Evolutionary conservation across 2,888 invertebrate genomes (phyloP).

Genomic region (Diplolepis rosae): DNA sequence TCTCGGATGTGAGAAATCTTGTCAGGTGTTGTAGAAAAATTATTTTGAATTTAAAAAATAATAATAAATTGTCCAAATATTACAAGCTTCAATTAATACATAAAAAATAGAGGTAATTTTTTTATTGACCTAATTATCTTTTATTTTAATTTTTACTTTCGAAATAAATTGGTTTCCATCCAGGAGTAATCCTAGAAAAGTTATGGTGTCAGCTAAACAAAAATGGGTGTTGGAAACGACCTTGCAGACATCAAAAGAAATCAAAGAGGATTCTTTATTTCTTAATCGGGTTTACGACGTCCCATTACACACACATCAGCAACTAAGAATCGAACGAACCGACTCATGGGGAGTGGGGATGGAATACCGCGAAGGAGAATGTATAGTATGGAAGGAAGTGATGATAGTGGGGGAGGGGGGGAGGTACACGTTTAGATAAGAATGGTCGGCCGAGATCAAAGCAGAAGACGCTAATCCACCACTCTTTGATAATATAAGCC

Average conservation of each 20-base stretch:
- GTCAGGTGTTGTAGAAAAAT: conserved; percentile 4
- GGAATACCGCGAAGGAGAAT: conserved; percentile 42
- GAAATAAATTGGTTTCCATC: neutral
- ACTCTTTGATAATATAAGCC: conserved; percentile 69
- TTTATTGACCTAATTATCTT: no score
- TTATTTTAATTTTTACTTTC: no score
- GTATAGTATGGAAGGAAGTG: conserved; percentile 50
- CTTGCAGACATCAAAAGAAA: neutral
- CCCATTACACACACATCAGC: conserved; percentile 16
- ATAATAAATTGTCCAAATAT: neutral
- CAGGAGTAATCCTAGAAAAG: no score
- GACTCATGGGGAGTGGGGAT: conserved; percentile 33
- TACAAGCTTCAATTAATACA: no score
- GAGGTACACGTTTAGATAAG: conserved; percentile 71
- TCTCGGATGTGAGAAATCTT: conserved; percentile 24
- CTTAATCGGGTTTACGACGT: conserved; percentile 27
- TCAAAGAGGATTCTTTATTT: conserved; percentile 13
- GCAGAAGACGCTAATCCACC: conserved; percentile 72
- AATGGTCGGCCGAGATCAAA: conserved; percentile 70
- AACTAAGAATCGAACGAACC: neutral
- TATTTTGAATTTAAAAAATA: conserved; percentile 9
- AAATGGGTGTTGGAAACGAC: conserved; percentile 19
- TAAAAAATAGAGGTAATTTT: no score
- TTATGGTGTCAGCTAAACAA: neutral
- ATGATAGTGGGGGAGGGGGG: conserved; percentile 47